Base-by-base conservation (phyloP, 2,888 invertebrate genomes). In the Trichopoda pennipes region DNA sequence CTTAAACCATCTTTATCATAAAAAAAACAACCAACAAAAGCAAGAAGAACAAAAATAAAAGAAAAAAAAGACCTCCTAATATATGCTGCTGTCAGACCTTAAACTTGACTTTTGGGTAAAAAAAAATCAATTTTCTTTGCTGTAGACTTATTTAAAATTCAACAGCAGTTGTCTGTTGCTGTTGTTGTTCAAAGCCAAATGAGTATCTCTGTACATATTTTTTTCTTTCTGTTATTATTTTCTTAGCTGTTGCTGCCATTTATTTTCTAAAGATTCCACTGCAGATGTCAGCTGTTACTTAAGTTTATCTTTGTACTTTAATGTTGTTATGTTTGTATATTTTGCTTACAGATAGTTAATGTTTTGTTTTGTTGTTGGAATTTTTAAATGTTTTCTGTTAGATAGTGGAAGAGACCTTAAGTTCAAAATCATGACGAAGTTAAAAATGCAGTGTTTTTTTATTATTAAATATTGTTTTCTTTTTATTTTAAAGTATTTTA, bases 381-480 rank as follows among this genome's bases (percentile, higher is more conserved):
- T 72, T 55, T 66, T 55, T 74, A 42, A 21, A 51, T 44, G 12
- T 63, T 58, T 56, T 60, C 14, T 17, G 23, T 17, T 70, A 35
- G 42, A 66, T 78, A 61, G 28, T 17, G 35, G 21, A 81, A 70
- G 69, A 78, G 69, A 78, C 81, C 75, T 85, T 82, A 87, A 87
- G 87, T 88, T 87, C 87, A 86, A 88, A 88, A 86, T 88, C 88
- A 88, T 88, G 89, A 89, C 88, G 87, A 86, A 84, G 86, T 85
- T 86, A 84, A 86, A 58, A 58, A 55, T 60, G 69, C 53, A 35
- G 51, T 38, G 35, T 12, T 42, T 14, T 60, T 63, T 63, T 17
- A n/a, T n/a, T 69, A n/a, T 53, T 68, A 17, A 53, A 42, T 56
- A 21, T 60, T 3, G 42, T n/a, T 21, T 51, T 55, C 55, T 44